These are phyloP conservation scores for Ips nitidus DNA, from an alignment of 1,140 invertebrate species.

Conservation along the genomic window DNA sequence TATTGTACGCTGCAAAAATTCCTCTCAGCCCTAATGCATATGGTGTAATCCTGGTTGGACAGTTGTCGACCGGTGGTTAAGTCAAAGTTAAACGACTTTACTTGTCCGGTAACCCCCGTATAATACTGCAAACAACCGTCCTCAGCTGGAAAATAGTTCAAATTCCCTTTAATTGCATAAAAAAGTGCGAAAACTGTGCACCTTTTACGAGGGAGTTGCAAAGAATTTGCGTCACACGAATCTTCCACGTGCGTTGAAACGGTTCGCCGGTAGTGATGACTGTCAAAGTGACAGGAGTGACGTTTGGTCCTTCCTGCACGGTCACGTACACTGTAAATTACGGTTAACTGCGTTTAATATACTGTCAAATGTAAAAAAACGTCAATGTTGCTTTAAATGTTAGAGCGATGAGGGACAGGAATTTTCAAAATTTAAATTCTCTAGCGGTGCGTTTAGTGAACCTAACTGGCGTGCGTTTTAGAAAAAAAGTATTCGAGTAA, in stretches of 20 bases:
- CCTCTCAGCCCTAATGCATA: slow-evolving; percentile 80
- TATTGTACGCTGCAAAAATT: slow-evolving; percentile 90
- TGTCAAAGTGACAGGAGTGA: slow-evolving; percentile 74
- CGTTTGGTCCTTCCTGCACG: slow-evolving; percentile 66
- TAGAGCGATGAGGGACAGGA: too few species aligned
- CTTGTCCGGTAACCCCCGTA: slow-evolving; percentile 75
- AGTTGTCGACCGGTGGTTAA: slow-evolving; percentile 73
- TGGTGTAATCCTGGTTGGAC: slow-evolving; percentile 86
- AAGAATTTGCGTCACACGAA: slow-evolving; percentile 76
- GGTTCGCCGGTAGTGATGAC: slow-evolving; percentile 75
- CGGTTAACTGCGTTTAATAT: too few species aligned
- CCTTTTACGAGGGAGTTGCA: slow-evolving; percentile 72
- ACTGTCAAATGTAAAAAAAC: too few species aligned
- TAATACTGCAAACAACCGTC: slow-evolving; percentile 83
- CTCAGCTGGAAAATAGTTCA: slow-evolving; percentile 60
- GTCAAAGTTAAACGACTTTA: slow-evolving; percentile 84
- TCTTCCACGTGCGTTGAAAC: slow-evolving; percentile 77
- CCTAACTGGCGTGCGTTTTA: too few species aligned
- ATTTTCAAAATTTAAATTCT: not conserved
- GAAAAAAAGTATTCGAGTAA: too few species aligned
- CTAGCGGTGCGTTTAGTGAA: not conserved
- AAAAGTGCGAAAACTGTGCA: slow-evolving; percentile 41
- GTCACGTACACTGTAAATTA: slow-evolving; percentile 75
- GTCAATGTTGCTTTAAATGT: too few species aligned
- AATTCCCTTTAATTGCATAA: too few species aligned